Evolutionary conservation across 1,140 invertebrate genomes (phyloP).

Genomic region (Drosophila guanche): DNA sequence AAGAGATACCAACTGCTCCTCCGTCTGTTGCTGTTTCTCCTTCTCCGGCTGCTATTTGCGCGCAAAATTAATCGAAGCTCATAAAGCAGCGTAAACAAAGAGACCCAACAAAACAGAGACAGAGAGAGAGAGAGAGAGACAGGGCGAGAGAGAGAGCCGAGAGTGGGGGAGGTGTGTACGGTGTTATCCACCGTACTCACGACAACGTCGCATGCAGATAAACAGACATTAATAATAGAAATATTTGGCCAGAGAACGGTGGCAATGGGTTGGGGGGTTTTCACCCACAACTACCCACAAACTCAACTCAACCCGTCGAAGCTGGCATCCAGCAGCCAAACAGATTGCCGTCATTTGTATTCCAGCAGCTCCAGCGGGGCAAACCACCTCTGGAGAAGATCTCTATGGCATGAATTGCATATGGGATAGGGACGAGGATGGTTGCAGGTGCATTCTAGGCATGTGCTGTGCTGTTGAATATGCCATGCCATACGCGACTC

Average conservation of each 20-base stretch:
- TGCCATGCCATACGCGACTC: no score
- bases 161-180: constrained; percentile 9
- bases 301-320: neutral
- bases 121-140: neutral
- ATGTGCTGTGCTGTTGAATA: no score
- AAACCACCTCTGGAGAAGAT: constrained; percentile 17
- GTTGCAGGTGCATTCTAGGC: no score
- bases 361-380: constrained; percentile 28
- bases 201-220: constrained; percentile 76
- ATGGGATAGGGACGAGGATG: no score
- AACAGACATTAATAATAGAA: constrained; percentile 80
- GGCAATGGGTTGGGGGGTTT: neutral
- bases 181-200: neutral
- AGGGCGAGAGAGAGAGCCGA: neutral
- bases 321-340: constrained; percentile 28
- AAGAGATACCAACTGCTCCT: constrained; percentile 16
- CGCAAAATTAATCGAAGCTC: constrained; percentile 75
- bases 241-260: constrained; percentile 54
- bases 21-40: neutral
- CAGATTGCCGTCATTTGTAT: constrained; percentile 74
- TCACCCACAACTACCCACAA: constrained; percentile 7
- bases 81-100: constrained; percentile 73
- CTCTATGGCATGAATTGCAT: no score
- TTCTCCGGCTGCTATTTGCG: constrained; percentile 50
- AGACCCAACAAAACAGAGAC: constrained; percentile 19